Evolutionary conservation across 1,140 invertebrate species (phyloP).

Genomic region (Trichonephila inaurata): DNA sequence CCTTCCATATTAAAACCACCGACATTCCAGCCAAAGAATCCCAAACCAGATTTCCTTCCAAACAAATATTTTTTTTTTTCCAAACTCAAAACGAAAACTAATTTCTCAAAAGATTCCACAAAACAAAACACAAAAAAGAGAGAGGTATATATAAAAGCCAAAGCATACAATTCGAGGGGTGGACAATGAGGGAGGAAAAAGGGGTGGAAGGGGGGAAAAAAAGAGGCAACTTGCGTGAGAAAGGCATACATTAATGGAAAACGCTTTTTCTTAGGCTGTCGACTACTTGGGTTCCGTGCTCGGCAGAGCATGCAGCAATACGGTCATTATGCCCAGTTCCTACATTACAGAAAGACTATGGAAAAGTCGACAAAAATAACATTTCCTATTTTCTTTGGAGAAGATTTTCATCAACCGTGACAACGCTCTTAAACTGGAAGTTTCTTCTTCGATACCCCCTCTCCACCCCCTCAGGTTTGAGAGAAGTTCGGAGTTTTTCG

Average conservation of each 20-base stretch:
- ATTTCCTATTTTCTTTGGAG: slow-evolving; percentile 39
- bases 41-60: background rate
- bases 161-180: background rate
- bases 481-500: background rate
- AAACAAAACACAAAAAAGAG: background rate
- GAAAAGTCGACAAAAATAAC: slow-evolving; percentile 25
- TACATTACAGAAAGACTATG: slow-evolving; percentile 24
- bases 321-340: slow-evolving; percentile 26
- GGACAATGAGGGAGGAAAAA: background rate
- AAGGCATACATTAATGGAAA: slow-evolving; percentile 59
- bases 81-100: background rate
- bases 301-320: slow-evolving; percentile 21
- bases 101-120: background rate
- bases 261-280: slow-evolving; percentile 39
- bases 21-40: background rate
- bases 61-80: background rate
- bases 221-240: slow-evolving; percentile 26
- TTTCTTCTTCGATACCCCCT: background rate
- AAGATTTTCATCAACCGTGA: slow-evolving; percentile 28
- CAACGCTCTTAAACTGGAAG: slow-evolving; percentile 20
- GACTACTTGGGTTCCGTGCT: slow-evolving; percentile 32
- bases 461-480: no score
- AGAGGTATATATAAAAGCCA: background rate
- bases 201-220: background rate
- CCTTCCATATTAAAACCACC: background rate